A percentile compares a stretch with the other conserved stretches of the same genome.
Evolutionary conservation across 64 coral and sea anemone genomes (phyloP).

Genomic region (Pocillopora damicornis): DNA sequence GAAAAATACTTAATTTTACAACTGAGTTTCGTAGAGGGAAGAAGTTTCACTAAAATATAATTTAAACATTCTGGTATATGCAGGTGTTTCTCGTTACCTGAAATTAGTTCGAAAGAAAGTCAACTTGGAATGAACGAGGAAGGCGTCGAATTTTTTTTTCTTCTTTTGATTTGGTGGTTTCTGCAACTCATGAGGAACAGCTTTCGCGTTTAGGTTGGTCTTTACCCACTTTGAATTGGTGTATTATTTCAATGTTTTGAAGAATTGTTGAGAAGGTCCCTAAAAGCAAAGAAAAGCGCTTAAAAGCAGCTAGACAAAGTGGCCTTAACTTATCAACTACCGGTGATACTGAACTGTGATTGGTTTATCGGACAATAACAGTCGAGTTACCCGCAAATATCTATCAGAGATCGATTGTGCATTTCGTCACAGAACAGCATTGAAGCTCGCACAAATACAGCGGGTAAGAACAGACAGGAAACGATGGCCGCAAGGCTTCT

Average conservation of each 20-base stretch:
- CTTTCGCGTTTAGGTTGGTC: no score
- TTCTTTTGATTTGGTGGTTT: no score
- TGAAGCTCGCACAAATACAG: background rate
- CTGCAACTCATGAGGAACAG: no score
- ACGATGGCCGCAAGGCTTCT: background rate
- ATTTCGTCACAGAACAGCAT: background rate
- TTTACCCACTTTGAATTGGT: no score
- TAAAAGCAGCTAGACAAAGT: background rate
- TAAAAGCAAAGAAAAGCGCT: background rate
- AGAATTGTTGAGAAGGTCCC: background rate
- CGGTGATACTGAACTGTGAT: background rate
- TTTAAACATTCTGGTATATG: no score
- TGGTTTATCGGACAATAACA: background rate
- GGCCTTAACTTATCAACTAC: background rate
- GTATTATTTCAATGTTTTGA: background rate
- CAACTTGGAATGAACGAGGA: no score
- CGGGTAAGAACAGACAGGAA: background rate
- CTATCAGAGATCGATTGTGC: background rate
- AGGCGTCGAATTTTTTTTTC: no score
- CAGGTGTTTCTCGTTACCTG: no score
- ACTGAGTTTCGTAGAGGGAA: no score
- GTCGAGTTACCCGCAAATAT: background rate
- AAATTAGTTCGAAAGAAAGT: no score
- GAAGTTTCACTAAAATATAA: no score
- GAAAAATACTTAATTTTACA: no score